Base-by-base conservation (phyloP, 2,888 invertebrate species). In the Drosophila gaucha region DNA sequence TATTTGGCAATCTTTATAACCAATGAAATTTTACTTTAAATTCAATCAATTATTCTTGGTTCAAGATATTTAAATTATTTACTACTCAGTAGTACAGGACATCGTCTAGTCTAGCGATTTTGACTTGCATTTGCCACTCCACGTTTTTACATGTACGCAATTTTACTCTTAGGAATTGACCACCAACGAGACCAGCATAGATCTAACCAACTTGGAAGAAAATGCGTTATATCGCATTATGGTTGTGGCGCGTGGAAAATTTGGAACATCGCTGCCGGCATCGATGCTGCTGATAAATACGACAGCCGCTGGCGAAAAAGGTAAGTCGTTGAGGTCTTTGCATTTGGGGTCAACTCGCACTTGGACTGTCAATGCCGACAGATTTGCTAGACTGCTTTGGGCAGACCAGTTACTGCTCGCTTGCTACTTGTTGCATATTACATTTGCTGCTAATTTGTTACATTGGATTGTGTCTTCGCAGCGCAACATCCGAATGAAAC, bases 221-320 rank as follows among this genome's bases (percentile, higher is more conserved):
- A 94, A 95, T 86, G 93, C 94, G 73, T 93, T 95, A 8, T 97
- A 97, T 92, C 95, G 96, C 89, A 94, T 97, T 87, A 96, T 96
- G 89, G 97, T 97, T 55, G 94, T 96, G 20, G 94, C 96, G 0
- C 92, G 94, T 83, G 97, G 97, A 89, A 93, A 94, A 66, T 94
- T 95, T 89, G 97, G 97, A 3, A 94, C 95, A 49, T 97, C 97
- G 1, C 91, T 97, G 66, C 97, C 97, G 0, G 96, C 96, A 5
- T 95, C 96, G 51, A 94, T 96, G 91, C 93, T 97, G 46, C 93
- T 96, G 74, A 94, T 97, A 79, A 96, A 96, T 86, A 93, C 95
- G 49, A 93, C 77, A 6, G 71, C 58, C 33, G 63, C 55, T 58
- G 58, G 38, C 65, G 56, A 68, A 74, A 84, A 86, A 74, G 89